Conservation (phyloP, 2,888 invertebrate species). For the Willowsia nigromaculata region DNA sequence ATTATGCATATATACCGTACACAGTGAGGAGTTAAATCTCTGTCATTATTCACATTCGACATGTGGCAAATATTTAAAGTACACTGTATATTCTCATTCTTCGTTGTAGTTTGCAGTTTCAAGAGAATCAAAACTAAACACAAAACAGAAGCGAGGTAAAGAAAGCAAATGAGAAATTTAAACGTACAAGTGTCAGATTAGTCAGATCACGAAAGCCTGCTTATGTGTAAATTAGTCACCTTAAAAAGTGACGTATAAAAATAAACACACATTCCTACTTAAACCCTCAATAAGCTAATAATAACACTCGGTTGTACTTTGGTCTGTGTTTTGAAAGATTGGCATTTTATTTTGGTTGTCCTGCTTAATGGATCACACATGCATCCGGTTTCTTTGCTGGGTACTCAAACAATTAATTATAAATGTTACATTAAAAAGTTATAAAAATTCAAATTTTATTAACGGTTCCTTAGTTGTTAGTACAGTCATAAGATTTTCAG, state of each 20-base stretch:
- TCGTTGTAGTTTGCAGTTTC: neutral
- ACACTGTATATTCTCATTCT: neutral
- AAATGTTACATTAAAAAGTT: no score
- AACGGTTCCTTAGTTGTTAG: no score
- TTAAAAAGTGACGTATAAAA: neutral
- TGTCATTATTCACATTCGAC: neutral
- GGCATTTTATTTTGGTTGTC: no score
- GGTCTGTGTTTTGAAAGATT: neutral
- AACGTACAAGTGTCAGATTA: neutral
- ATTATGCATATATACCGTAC: neutral
- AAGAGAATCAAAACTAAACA: neutral
- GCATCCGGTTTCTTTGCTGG: no score
- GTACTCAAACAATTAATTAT: no score
- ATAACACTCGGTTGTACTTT: no score
- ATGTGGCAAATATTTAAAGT: slow-evolving; percentile 1
- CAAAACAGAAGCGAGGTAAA: neutral
- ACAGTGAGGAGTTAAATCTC: neutral
- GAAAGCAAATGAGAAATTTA: neutral
- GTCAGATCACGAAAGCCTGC: slow-evolving; percentile 19
- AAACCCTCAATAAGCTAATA: neutral
- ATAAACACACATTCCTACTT: neutral
- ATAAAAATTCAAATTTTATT: no score
- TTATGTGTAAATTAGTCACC: slow-evolving; percentile 1
- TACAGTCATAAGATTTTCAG: no score
- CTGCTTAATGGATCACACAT: no score